These are phyloP conservation scores for Drosophila funebris DNA, from an alignment of 1,140 invertebrate genomes.

Conservation along the genomic window DNA sequence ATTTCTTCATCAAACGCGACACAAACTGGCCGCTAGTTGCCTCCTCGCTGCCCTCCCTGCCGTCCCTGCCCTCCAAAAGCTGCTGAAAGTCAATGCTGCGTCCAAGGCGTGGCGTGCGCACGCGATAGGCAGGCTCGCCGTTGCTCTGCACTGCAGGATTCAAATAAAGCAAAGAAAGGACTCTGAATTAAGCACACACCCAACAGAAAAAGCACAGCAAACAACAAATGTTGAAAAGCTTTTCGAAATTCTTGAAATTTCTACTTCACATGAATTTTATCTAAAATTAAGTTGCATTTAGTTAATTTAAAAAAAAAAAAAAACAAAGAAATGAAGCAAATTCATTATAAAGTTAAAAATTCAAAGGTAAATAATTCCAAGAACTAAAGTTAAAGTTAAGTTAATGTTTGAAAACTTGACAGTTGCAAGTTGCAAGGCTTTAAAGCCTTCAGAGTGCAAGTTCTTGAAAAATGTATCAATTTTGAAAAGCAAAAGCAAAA, in stretches of 20 bases:
- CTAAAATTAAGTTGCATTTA: background rate
- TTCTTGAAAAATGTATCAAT: slow-evolving; percentile 14
- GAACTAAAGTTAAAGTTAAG: background rate
- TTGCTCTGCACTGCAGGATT: slow-evolving; percentile 65
- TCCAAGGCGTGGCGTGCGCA: slow-evolving; percentile 78
- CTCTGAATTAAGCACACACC: background rate
- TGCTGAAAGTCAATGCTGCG: slow-evolving; percentile 80
- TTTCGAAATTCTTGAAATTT: background rate
- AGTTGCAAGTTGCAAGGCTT: background rate
- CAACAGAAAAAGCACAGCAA: background rate
- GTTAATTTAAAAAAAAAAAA: background rate
- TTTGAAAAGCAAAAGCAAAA: slow-evolving; percentile 6
- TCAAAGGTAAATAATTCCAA: background rate
- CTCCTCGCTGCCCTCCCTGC: slow-evolving; percentile 44
- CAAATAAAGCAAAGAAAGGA: background rate
- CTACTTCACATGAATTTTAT: background rate
- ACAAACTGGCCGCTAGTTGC: slow-evolving; percentile 69
- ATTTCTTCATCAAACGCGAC: slow-evolving; percentile 79
- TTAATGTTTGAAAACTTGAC: background rate
- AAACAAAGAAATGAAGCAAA: background rate
- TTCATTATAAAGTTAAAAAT: background rate
- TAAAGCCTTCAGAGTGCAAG: background rate
- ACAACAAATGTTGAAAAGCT: background rate
- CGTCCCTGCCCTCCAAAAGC: slow-evolving; percentile 47
- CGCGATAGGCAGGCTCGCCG: slow-evolving; percentile 71